Conservation (phyloP, 2,888 invertebrate genomes). For the Creontiades dilutus region DNA sequence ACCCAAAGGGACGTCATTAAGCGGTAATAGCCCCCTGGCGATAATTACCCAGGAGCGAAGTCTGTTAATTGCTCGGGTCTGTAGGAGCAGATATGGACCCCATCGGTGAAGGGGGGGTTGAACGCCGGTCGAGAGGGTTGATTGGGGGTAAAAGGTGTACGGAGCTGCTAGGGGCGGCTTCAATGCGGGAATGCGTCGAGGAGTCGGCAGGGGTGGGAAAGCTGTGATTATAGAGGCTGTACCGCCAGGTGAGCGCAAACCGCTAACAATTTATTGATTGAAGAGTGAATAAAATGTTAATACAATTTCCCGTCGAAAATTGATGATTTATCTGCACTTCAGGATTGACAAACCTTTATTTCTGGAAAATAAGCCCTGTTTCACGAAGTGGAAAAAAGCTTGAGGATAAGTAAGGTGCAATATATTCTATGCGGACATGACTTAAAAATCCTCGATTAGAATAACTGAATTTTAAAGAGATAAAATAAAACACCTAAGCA, state of each 20-base stretch:
- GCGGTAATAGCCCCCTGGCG: constrained; percentile 14
- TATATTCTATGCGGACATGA: no score
- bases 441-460: no score
- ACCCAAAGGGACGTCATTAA: constrained; percentile 1
- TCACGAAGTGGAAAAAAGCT: no score
- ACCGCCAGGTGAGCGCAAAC: not conserved
- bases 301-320: no score
- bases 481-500: no score
- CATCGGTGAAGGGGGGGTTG: not conserved
- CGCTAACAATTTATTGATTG: no score
- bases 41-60: constrained; percentile 22
- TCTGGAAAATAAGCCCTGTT: no score
- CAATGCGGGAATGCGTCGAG: not conserved
- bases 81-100: constrained; percentile 17
- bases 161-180: not conserved
- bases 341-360: no score
- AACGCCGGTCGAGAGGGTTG: constrained; percentile 1
- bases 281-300: no score
- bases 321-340: no score
- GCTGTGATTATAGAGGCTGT: not conserved
- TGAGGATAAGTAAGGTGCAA: no score
- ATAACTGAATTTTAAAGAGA: no score
- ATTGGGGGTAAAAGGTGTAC: not conserved
- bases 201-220: not conserved
- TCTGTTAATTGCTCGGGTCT: constrained; percentile 24